Evolutionary conservation across 1,140 invertebrate genomes (phyloP), one percentile per base, ranked within the genome.

Genomic region (Solen grandis): DNA sequence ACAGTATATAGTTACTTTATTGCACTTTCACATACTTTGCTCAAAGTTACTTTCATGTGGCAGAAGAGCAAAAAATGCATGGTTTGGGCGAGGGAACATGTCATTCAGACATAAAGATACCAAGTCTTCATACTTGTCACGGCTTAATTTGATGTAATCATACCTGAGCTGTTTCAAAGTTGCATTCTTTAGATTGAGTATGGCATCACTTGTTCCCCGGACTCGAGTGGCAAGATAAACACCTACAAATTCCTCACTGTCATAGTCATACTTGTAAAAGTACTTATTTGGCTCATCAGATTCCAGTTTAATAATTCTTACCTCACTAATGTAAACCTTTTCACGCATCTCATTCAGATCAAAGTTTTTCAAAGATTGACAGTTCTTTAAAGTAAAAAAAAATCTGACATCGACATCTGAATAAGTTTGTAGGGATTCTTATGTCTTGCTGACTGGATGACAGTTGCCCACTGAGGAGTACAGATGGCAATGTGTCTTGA

Each of bases 261-360:
- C 72, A 74, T 62, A 74, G 35, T 74, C 72, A 41, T 0, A 46
- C 38, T 74, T 55, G 29, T 74, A 74, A 13, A 46, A 38, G 50
- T 62, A 62, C 27, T 27, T 19, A 19, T 74, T 60, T 46, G 54
- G 72, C 33, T 19, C 22, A 22, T 5, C 5, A 14, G 35, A 46
- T 10, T 41, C n/a, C 19, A 74, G 50, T 74, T 22, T 41, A 5
- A 74, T 22, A 16, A 46, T 41, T 46, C 63, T 60, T 10, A 74
- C 63, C 25, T 36, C 60, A 22, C 33, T 46, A 36, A 36, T 62
- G 5, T 29, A 0, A 5, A 74, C 36, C 22, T 74, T 74, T 35
- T 62, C n/a, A 46, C 35, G 29, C 1, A 62, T 38, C n/a, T 33
- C 50, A 29, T 38, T 41, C 1, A 62, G 19, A 1, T 74, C 16